Percentiles rank a stretch among this genome's conserved stretches.
These are phyloP conservation scores for Vollenhovia emeryi DNA, from an alignment of 1,140 invertebrate species.

Conservation along the genomic window DNA sequence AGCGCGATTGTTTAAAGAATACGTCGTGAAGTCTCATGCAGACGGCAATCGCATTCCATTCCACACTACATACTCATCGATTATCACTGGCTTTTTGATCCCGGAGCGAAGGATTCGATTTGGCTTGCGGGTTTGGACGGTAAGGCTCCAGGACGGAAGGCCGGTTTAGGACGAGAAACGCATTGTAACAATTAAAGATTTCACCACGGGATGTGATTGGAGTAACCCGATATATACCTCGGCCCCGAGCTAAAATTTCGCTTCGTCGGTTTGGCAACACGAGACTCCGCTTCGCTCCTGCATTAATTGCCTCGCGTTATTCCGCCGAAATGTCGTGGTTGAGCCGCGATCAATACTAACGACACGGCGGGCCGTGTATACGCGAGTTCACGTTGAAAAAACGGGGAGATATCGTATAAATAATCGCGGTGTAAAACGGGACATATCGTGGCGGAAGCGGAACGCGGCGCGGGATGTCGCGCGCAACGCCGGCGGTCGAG, in stretches of 20 bases:
- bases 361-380: constrained; percentile 14
- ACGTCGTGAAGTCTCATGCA: background rate
- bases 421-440: constrained; percentile 25
- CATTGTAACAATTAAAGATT: constrained; percentile 11
- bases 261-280: background rate
- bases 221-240: constrained; percentile 11
- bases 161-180: background rate
- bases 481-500: background rate
- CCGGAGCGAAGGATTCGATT: background rate
- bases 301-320: constrained; percentile 49
- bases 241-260: background rate
- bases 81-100: background rate
- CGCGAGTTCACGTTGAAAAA: constrained; percentile 25
- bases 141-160: background rate
- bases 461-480: background rate
- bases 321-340: constrained; percentile 26
- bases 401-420: constrained; percentile 19
- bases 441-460: background rate
- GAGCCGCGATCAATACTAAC: constrained; percentile 42
- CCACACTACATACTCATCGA: background rate
- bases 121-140: background rate
- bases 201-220: background rate
- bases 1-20: background rate
- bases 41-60: background rate
- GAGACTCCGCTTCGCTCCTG: constrained; percentile 1